Base-by-base conservation (phyloP, 2,797 vertebrate species). In the Garrulus glandarius region DNA sequence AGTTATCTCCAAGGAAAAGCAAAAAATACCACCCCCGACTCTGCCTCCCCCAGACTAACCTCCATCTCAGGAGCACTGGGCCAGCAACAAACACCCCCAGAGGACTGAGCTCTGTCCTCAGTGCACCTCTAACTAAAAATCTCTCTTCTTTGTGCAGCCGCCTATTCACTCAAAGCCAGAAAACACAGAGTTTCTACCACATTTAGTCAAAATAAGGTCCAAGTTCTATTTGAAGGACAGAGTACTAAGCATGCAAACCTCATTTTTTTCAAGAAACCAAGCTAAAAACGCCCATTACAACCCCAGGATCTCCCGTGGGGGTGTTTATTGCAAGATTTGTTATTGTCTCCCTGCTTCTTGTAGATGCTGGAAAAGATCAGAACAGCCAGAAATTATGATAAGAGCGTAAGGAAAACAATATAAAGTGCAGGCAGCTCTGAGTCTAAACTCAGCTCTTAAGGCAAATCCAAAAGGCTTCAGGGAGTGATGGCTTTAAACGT, bases 291-390 rank as follows among this genome's bases (percentile, higher is more conserved):
- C 5, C 10, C 0, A 3, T 65, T 70, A 50, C 21, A 34, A 24
- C 6, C 5, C 30, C 19, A 22, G 9, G 21, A 39, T 63, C 13
- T 24, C 1, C 6, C 0, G 5, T 10, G 15, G 6, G 21, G 9
- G 11, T 76, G 76, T 67, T 94, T 52, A 80, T 56, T 88, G 8
- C 21, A 37, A 9, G 13, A 30, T 71, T 70, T 78, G 26, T 71
- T 84, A 44, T 64, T 11, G 0, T n/a, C 26, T 44, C 53, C 23
- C 43, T 78, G 46, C 41, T 78, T 44, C 37, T 59, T 87, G 61
- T 34, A 84, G 79, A 60, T 23, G 29, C 52, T 92, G 77, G 27
- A 52, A 74, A 78, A 88, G 56, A 65, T 56, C 44, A 86, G 52
- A 67, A 78, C 49, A 76, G 30, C 10, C 50, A 77, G 49, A 92